phyloP scores from a whole-genome alignment of 2,797 vertebrate genomes.

The Amazona ochrocephala region DNA sequence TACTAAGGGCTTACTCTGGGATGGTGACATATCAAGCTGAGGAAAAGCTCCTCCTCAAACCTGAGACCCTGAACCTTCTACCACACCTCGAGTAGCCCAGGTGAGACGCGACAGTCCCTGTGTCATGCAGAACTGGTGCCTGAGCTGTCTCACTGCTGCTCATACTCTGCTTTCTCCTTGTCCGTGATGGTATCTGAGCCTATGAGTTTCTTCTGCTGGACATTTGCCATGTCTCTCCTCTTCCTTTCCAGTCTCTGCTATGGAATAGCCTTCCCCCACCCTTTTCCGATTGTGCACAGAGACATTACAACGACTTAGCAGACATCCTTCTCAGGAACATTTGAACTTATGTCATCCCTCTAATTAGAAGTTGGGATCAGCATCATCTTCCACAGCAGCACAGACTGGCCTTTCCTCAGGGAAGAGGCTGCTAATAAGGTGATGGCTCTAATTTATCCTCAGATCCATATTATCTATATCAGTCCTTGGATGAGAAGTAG shows the following conservation, averaged over 20 bases:
- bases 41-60: background rate
- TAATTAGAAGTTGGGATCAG: conserved; percentile 35
- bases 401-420: conserved; percentile 20
- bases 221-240: background rate
- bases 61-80: background rate
- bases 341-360: conserved; percentile 38
- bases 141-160: background rate
- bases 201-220: conserved; percentile 26
- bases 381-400: background rate
- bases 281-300: conserved; percentile 32
- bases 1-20: background rate
- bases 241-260: conserved; percentile 26
- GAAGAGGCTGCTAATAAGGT: background rate
- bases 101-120: background rate
- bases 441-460: background rate
- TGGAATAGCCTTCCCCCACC: background rate
- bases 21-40: background rate
- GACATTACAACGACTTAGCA: background rate
- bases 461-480: background rate
- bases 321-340: conserved; percentile 40
- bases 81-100: background rate
- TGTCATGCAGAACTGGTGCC: background rate
- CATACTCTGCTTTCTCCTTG: background rate
- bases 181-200: background rate
- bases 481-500: background rate